Base-by-base conservation (phyloP, 2,888 invertebrate genomes). In the Noctuana brunneofusca region DNA sequence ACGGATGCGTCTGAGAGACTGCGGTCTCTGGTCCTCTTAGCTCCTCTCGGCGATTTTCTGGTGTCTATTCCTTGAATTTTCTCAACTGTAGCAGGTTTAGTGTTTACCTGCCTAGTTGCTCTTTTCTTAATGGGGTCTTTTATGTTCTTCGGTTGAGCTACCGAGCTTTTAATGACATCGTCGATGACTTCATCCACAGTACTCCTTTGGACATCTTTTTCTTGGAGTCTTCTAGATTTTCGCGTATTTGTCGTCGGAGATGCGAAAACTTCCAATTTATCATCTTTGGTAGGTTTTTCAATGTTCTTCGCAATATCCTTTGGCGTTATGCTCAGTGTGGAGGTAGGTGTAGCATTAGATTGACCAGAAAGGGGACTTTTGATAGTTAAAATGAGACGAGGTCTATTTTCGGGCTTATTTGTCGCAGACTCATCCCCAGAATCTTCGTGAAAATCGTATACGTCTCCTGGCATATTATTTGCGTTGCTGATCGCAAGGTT, bases 381-480 rank as follows among this genome's bases (percentile, higher is more conserved):
- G 65, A 96, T 97, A 0, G 96, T 97, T 48, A 97, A 88, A 70
- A 97, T 96, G 50, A 96, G 86, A 43, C 97, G 92, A 0, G 96
- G 96, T 20, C 96, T 92, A 60, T 92, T 84, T 75, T 94, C 93
- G 49, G 77, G 72, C 74, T 89, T 92, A 68, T 81, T 86, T 12
- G 84, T 76, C 16, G 89, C 80, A 12, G 89, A 92, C 76, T 96
- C 96, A 75, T 97, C 97, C 43, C 95, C 96, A 4, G 96, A 96
- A 80, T 97, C 97, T 77, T 97, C 97, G 70, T 96, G 95, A 79
- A 98, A 98, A 80, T 97, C 97, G 78, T 97, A 98, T 2, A 98
- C 94, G 76, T 97, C 97, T 9, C 95, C 94, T 0, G 94, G 92
- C 54, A 93, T 84, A 71, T 94, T 93, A 70, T 89, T 93, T 66